Base-by-base conservation (phyloP, 2,113 vertebrate species). In the Setophaga kirtlandii region DNA sequence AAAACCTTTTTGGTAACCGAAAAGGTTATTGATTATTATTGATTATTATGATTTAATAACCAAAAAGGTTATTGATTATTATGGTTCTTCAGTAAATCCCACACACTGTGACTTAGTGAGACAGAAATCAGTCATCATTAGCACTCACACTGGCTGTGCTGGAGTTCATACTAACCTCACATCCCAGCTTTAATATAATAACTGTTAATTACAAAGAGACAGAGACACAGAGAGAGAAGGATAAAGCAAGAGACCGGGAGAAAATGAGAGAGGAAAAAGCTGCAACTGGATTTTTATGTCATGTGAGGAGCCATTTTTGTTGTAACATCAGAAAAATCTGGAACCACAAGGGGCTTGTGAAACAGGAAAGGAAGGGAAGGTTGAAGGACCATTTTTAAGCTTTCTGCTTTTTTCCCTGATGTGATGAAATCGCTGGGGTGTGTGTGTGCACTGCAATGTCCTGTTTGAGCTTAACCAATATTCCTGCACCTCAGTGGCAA, bases 191-290 rank as follows among this genome's bases (percentile, higher is more conserved):
- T 56, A 33, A 60, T 47, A 24, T 11, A 17, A 19, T 2, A 11
- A 17, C 39, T 60, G n/a, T 22, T 52, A 35, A 41, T 47, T 47
- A 31, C 15, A 46, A 9, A 47, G 27, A 37, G 19, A 28, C 10
- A 25, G 11, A 75, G 30, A 39, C 3, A 41, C 3, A 39, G 4
- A 28, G 11, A 6, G 10, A 6, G 16, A 42, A 16, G 69, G 10
- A 41, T 5, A 53, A 44, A 69, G 18, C 7, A 37, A 42, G 16
- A 88, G 58, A 24, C 0, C 2, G 41, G 16, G 16, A 58, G 30
- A 37, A 50, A 76, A 47, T 0, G 3, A 56, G 46, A 42, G 23
- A 63, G 9, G 10, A 1, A 4, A 4, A 30, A 60, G 16, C 8
- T 35, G 20, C 6, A 44, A 24, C 13, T 4, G 6, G 4, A 2